Base-by-base conservation (phyloP, 2,888 invertebrate species). In the Drepanosiphum platanoidis region DNA sequence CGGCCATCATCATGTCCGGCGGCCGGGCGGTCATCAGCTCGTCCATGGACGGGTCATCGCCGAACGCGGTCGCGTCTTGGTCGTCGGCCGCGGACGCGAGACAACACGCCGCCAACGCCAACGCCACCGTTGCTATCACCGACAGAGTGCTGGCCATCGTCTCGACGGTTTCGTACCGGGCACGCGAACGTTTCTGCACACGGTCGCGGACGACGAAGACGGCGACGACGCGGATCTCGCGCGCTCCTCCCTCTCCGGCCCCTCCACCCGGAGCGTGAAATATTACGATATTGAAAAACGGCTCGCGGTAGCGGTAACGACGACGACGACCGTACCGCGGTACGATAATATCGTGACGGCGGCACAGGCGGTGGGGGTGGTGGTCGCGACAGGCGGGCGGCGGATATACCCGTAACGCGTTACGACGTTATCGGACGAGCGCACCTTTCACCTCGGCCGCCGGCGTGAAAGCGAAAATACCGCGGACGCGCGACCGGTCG, bases 381-480 rank as follows among this genome's bases (percentile, higher is more conserved):
- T 27, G 27, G 39, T 7, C 2, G 61, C 30, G n/a, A 18, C 39
- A 39, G 11, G n/a, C 39, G 32, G 11, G 74, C 52, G 5, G 34
- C 34, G 34, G 18, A 27, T 13, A 8, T 39, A 30, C 27, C 3
- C 13, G 42, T 18, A n/a, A 11, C 34, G 27, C 36, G 64, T 11
- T 46, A 3, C 15, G 5, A 46, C 66, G 79, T 9, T 34, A 30
- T 22, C 36, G 46, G 61, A 58, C 34, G 39, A 27, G 39, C 15
- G 32, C 52, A 70, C 84, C 84, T 84, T 84, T 84, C 84, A 84
- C 84, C 77, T 36, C 4, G 18, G 68, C 68, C 83, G 61, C 34
- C 27, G 39, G 52, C 70, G 81, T 81, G 77, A 84, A 84, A 84
- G 84, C 58, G 84, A 77, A 77, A 84, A 84, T 58, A 74, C 84